Base-by-base conservation (phyloP, 2,113 vertebrate species). In the Elephas maximus region DNA sequence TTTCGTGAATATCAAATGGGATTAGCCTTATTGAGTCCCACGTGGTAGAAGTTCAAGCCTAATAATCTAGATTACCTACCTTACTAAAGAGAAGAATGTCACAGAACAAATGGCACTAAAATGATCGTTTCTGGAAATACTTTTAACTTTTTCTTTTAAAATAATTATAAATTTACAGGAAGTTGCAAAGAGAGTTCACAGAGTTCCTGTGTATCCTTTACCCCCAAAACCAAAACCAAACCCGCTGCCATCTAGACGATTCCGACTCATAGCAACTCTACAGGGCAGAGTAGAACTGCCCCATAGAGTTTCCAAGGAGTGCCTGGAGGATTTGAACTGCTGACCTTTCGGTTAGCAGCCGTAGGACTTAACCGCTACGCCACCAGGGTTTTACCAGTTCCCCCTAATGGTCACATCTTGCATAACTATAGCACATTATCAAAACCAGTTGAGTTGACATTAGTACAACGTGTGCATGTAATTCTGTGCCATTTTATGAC, bases 61-160 rank as follows among this genome's bases (percentile, higher is more conserved):
- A 85, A 73, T 30, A 26, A 88, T 48, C 90, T 21, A n/a, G 74
- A 82, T 85, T 53, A 71, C 53, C 8, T 63, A 45, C 77, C 81
- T 82, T 78, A 48, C 67, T 45, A 21, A 93, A 84, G 15, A 74
- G 45, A 82, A 90, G 62, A 81, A 71, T 6, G 80, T 37, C 24
- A 73, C 8, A 71, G 67, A 92, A 89, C 67, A 92, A 90, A 82
- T 53, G 63, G 15, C 74, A 82, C 45, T 84, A 82, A 93, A 41
- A 37, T 62, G 69, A 71, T 96, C 45, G 69, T 53, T 45, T 10
- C 65, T 84, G 17, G 24, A 8, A 79, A 76, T 85, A 57, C 48
- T 84, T 57, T 65, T 89, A 71, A 37, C 51, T 48, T 44, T 74
- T 91, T 88, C 48, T 81, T 91, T 79, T 33, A 26, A 83, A 83